Evolutionary conservation across 2,797 vertebrate genomes (phyloP).

Genomic region (Melanotaenia nigrans): DNA sequence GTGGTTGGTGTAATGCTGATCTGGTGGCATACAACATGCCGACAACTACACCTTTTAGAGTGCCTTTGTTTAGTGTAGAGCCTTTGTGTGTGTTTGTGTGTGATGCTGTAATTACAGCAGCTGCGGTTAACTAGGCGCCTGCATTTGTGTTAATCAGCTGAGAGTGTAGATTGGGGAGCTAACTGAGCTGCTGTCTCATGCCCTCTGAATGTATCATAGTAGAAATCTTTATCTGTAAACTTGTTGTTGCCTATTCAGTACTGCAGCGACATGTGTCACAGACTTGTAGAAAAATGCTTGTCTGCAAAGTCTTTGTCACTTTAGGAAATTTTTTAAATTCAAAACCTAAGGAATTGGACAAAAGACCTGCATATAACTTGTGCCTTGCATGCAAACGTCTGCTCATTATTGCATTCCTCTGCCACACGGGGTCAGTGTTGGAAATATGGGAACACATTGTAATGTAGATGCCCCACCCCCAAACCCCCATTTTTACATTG

Average conservation of each 20-base stretch:
- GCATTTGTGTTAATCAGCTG: conserved; percentile 77
- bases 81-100: neutral
- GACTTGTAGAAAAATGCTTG: neutral
- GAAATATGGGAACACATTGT: no score
- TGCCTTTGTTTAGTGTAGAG: conserved; percentile 26
- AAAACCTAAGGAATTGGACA: no score
- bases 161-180: conserved; percentile 70
- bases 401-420: no score
- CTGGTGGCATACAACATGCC: conserved; percentile 39
- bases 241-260: conserved; percentile 55
- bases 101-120: conserved; percentile 65
- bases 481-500: no score
- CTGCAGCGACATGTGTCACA: neutral
- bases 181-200: conserved; percentile 68
- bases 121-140: conserved; percentile 75
- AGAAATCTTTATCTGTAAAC: conserved; percentile 61
- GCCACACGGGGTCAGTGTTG: no score
- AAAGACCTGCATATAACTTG: no score
- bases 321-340: neutral
- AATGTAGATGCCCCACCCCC: no score
- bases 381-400: no score
- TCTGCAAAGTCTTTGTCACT: no score
- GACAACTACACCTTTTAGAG: conserved; percentile 23
- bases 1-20: conserved; percentile 62
- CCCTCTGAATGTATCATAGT: conserved; percentile 56